Evolutionary conservation across 2,888 invertebrate species (phyloP).

Genomic region (Lasioglossum zephyrum): DNA sequence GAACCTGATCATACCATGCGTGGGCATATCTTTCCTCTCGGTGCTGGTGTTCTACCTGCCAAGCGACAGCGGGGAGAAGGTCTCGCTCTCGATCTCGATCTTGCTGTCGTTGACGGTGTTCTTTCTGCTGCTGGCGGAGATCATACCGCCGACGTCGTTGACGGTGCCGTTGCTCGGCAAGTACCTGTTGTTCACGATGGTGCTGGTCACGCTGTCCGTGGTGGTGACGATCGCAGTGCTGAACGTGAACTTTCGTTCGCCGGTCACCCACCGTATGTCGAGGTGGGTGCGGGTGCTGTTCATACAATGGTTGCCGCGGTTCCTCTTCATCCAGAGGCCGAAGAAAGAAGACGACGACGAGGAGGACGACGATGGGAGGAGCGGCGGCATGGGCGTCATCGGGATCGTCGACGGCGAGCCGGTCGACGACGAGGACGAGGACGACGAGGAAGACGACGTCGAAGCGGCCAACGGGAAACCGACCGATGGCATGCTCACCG

Average conservation of each 20-base stretch:
- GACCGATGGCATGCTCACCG: constrained; percentile 90
- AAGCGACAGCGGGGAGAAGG: constrained; percentile 98
- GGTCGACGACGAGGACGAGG: constrained; percentile 83
- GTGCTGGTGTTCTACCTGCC: constrained; percentile 99
- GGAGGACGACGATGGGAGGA: constrained; percentile 86
- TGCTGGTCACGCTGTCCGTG: constrained; percentile 96
- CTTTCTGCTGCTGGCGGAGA: constrained; percentile 96
- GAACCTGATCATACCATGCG: constrained; percentile 98
- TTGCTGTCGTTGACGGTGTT: constrained; percentile 97
- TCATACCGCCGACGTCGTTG: constrained; percentile 96
- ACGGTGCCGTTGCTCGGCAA: constrained; percentile 96
- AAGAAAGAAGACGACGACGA: constrained; percentile 89
- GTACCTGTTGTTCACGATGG: constrained; percentile 97
- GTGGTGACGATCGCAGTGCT: constrained; percentile 97
- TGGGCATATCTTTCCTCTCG: constrained; percentile 98
- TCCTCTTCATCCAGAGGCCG: constrained; percentile 95
- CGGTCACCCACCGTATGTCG: constrained; percentile 96
- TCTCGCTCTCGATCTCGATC: constrained; percentile 97
- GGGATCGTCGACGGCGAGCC: constrained; percentile 86
- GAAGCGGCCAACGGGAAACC: constrained; percentile 86
- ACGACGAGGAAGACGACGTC: constrained; percentile 86
- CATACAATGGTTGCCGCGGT: constrained; percentile 93
- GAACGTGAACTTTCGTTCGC: constrained; percentile 96
- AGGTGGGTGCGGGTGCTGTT: constrained; percentile 96
- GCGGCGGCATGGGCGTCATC: constrained; percentile 68